Conservation (phyloP, 2,888 invertebrate species). For the Nematopogon swammerdamellus region DNA sequence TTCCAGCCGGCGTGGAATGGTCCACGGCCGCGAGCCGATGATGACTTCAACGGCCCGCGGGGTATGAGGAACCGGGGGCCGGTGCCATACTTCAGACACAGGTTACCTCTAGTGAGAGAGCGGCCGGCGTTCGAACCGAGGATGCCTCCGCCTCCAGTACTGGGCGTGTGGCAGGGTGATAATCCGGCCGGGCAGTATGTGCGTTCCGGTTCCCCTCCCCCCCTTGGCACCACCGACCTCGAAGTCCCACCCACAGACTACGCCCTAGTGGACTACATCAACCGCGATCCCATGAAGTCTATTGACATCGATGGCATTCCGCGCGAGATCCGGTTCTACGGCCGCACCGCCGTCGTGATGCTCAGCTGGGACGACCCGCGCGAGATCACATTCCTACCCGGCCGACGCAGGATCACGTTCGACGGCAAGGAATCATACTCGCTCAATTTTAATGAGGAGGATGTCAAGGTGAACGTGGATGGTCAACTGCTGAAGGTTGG, state of each 20-base stretch:
- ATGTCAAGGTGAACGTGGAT: constrained; percentile 70
- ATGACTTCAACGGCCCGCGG: constrained; percentile 29
- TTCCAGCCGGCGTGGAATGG: constrained; percentile 33
- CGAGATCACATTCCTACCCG: constrained; percentile 82
- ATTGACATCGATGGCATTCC: constrained; percentile 80
- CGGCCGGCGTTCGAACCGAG: constrained; percentile 27
- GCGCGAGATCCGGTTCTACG: constrained; percentile 83
- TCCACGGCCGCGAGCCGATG: constrained; percentile 30
- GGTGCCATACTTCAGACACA: constrained; percentile 28
- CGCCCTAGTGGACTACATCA: constrained; percentile 38
- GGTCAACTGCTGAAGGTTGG: constrained; percentile 74
- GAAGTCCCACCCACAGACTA: constrained; percentile 35
- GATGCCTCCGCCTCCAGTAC: constrained; percentile 30
- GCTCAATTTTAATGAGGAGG: constrained; percentile 64
- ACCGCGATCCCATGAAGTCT: constrained; percentile 68
- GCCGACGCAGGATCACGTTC: constrained; percentile 68
- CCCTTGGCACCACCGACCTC: constrained; percentile 34
- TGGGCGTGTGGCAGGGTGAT: constrained; percentile 36
- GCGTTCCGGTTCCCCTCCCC: constrained; percentile 31
- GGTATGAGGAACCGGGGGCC: constrained; percentile 27
- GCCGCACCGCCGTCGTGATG: constrained; percentile 79
- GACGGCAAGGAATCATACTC: constrained; percentile 72
- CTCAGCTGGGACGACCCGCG: constrained; percentile 83
- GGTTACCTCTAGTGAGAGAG: constrained; percentile 23
- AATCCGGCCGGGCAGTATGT: constrained; percentile 33